Base-by-base conservation (phyloP, 2,113 vertebrate genomes). In the Nicator chloris region DNA sequence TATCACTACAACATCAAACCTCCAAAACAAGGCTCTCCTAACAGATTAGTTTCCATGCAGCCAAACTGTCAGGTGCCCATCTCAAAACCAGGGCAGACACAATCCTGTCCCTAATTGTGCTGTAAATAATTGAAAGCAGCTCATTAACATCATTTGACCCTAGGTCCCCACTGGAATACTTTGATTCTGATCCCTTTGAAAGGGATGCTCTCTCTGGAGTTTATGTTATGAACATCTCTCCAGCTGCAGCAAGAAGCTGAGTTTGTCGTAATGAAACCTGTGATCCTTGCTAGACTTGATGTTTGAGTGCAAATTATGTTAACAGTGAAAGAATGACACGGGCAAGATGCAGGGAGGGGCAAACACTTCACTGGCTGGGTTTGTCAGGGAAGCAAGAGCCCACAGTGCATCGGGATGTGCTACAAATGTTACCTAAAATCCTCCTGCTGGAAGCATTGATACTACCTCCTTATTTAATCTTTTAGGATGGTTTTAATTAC, bases 121-220 rank as follows among this genome's bases (percentile, higher is more conserved):
- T 57, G 65, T 89, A 90, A 72, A 76, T 69, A 91, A 79, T 35
- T 95, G 70, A 92, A 91, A 92, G 64, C 49, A 93, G 73, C 53
- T 76, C 73, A 85, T 90, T 95, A 95, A 92, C 70, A 80, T 47
- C 17, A 21, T 65, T 91, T 95, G 89, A 95, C 81, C 86, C 66
- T 18, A 76, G 39, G 70, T 37, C 40, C 76, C 47, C 1, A 7
- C 28, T 54, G 44, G 37, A 75, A 69, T 13, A 79, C 73, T 95
- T 91, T 69, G 81, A 72, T 94, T 89, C 37, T 39, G 66, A 69
- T 9, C 66, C 33, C 78, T 91, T 68, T 93, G 78, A 92, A 92
- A 44, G 81, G 63, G 61, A 82, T 60, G 61, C 24, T 68, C 56
- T 27, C 77, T 86, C 72, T 78, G 49, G 64, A 85, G 44, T 72